These are phyloP conservation scores for Zosterops borbonicus DNA, from an alignment of 2,113 vertebrate genomes.

Conservation along the genomic window DNA sequence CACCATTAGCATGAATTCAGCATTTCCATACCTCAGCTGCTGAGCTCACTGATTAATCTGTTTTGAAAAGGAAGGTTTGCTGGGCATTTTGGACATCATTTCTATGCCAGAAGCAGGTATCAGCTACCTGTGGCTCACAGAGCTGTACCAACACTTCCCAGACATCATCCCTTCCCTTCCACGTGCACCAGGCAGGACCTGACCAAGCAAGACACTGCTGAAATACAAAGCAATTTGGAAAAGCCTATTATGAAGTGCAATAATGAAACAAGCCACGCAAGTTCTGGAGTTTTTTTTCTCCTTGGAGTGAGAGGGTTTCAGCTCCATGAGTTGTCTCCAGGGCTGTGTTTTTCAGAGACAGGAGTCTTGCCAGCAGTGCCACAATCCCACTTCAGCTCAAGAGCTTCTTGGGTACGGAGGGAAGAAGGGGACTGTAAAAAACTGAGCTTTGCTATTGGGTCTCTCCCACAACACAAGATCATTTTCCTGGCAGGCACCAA, in stretches of 20 bases:
- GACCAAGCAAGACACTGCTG: neutral
- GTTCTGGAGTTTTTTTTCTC: neutral
- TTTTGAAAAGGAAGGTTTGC: neutral
- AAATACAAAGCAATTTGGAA: neutral
- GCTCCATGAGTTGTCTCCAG: neutral
- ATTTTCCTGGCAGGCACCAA: neutral
- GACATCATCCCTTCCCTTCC: neutral
- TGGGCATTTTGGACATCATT: neutral
- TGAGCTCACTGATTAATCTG: fast-evolving
- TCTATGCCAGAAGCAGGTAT: neutral
- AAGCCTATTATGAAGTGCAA: neutral
- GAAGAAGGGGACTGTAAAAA: neutral
- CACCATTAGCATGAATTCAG: neutral
- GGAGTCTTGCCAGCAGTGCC: neutral
- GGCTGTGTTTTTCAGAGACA: neutral
- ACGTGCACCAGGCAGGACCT: neutral
- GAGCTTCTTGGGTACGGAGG: neutral
- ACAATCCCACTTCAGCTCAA: neutral
- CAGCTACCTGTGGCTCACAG: neutral
- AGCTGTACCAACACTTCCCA: neutral
- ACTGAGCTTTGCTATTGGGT: neutral
- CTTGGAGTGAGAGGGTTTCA: neutral
- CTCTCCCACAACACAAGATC: fast-evolving
- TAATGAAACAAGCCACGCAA: neutral
- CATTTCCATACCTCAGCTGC: neutral